Evolutionary conservation across 2,113 vertebrate species (phyloP), one percentile per base, ranked within the genome.

Genomic region (Hemicordylus capensis): DNA sequence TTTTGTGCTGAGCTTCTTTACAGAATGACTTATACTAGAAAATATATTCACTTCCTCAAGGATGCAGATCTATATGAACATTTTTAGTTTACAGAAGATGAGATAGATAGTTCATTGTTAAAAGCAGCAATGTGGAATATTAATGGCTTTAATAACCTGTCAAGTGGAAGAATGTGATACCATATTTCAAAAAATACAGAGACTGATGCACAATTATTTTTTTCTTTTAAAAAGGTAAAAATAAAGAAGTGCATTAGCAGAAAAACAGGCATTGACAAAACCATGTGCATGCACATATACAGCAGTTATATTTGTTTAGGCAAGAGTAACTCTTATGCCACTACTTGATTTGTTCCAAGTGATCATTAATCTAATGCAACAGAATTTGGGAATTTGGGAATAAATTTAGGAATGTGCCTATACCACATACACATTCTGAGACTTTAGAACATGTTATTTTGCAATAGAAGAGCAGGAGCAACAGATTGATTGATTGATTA

Each of bases 101-200:
- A 1, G 1, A 26, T 4, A 39, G 10, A 10, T 87, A 85, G 85
- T 73, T 78, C 44, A 83, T 37, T 54, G 58, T n/a, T 73, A 84
- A 75, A 75, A 75, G 10, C 80, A 34, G n/a, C 85, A 83, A 61
- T 46, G 44, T 8, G 46, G 54, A 85, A 61, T 6, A 81, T 72
- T 64, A 81, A 72, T 72, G 56, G 70, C n/a, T 83, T 83, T 63
- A 74, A 83, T 83, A 74, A 84, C 15, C 3, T 44, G 73, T 72
- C 11, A 84, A 80, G 4, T 56, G 64, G 3, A 86, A 59, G n/a
- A 74, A 79, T 85, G 11, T 58, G 6, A 67, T 74, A 44, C 22
- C 46, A 22, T 87, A 58, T 4, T 73, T 46, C 82, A 20, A 87
- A n/a, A 81, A 77, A 64, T 42, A 54, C 34, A 74, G 63, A 85